Percentiles rank a stretch among this genome's conserved stretches.
phyloP scores from a whole-genome alignment of 2,888 invertebrate species.

The Synanthedon formicaeformis region DNA sequence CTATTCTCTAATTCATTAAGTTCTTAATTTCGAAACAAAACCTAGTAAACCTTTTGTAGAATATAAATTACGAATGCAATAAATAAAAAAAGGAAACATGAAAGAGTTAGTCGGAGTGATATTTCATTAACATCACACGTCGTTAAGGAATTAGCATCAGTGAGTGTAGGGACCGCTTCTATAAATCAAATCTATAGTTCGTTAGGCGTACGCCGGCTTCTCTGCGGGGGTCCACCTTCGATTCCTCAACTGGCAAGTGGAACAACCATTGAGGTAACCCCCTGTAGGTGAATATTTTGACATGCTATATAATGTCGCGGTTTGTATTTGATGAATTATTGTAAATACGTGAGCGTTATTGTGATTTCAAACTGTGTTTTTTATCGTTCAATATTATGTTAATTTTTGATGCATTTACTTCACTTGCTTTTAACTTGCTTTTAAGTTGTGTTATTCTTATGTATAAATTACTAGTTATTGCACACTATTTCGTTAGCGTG shows the following conservation, averaged over 20 bases:
- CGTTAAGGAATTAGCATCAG: slow-evolving; percentile 56
- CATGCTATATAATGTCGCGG: slow-evolving; percentile 47
- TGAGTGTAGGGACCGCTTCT: slow-evolving; percentile 33
- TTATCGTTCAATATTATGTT: too few relatives aligned
- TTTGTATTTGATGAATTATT: slow-evolving; percentile 45
- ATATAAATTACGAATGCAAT: not conserved
- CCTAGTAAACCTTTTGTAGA: not conserved
- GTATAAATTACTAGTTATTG: too few relatives aligned
- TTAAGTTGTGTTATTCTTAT: too few relatives aligned
- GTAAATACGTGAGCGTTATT: not conserved
- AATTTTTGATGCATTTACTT: too few relatives aligned
- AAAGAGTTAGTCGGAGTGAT: slow-evolving; percentile 15
- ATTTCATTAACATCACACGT: slow-evolving; percentile 56
- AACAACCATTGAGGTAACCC: slow-evolving; percentile 50
- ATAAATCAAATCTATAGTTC: slow-evolving; percentile 62
- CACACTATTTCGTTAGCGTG: too few relatives aligned
- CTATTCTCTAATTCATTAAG: not conserved
- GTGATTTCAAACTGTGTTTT: not conserved
- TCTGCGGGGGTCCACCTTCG: slow-evolving; percentile 57
- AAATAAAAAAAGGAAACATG: not conserved
- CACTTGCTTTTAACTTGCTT: too few relatives aligned
- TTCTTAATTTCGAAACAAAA: not conserved
- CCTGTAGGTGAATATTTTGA: slow-evolving; percentile 63
- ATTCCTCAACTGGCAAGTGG: slow-evolving; percentile 54
- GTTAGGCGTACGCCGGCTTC: slow-evolving; percentile 57